These are phyloP conservation scores for Ceratosolen fusciceps DNA, from an alignment of 1,140 invertebrate species.

Conservation along the genomic window DNA sequence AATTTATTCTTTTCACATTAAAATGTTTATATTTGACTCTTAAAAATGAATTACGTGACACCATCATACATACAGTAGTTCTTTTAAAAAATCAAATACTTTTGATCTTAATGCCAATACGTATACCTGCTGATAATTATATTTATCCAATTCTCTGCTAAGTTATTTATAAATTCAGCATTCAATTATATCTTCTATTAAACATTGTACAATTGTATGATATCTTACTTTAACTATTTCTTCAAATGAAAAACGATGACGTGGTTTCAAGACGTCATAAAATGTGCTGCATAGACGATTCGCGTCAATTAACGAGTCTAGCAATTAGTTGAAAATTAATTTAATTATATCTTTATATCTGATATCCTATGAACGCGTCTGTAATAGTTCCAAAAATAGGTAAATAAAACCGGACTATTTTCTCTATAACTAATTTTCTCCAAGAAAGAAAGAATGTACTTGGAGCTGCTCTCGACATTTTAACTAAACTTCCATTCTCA, in stretches of 20 bases:
- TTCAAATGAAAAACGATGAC: neutral
- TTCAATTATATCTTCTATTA: too few species aligned
- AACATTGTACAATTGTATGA: too few species aligned
- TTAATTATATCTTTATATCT: too few species aligned
- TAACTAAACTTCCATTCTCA: neutral
- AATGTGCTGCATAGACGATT: neutral
- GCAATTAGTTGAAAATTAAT: too few species aligned
- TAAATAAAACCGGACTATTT: too few species aligned
- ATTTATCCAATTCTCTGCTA: too few species aligned
- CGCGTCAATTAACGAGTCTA: neutral
- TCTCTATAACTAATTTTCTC: too few species aligned
- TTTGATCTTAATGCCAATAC: too few species aligned
- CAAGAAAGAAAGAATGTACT: conserved; percentile 59
- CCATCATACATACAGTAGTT: neutral
- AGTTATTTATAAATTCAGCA: too few species aligned
- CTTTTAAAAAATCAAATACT: neutral
- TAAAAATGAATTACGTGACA: neutral
- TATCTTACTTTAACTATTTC: neutral
- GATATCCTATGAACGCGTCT: too few species aligned
- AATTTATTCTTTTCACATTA: neutral
- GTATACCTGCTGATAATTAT: too few species aligned
- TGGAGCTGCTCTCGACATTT: neutral
- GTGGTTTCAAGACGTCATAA: neutral
- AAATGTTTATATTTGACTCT: neutral
- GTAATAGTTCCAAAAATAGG: too few species aligned